Conservation (phyloP, 2,888 invertebrate species). For the Cerastis rubricosa region DNA sequence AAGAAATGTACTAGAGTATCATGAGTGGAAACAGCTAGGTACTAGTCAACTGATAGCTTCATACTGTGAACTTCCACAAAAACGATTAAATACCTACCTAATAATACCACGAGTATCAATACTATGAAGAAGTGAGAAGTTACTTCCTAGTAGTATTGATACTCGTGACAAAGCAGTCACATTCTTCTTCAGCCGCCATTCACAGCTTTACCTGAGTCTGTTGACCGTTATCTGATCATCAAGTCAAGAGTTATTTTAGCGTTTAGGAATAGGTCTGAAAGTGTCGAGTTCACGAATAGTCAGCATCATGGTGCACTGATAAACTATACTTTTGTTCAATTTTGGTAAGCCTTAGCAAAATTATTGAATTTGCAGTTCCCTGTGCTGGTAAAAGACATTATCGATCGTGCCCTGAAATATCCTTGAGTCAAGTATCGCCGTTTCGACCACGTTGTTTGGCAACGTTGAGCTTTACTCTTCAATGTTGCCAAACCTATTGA, state of each 20-base stretch:
- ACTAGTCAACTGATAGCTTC: not conserved
- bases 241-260: not conserved
- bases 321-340: not conserved
- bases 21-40: not conserved
- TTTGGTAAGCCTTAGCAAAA: not conserved
- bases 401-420: not conserved
- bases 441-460: conserved; percentile 13
- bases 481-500: conserved; percentile 5
- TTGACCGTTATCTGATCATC: not conserved
- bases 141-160: not conserved
- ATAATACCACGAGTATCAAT: no score
- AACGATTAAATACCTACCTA: not conserved
- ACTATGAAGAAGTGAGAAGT: no score
- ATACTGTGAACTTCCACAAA: not conserved
- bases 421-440: not conserved
- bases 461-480: not conserved
- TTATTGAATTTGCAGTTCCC: not conserved
- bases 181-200: not conserved
- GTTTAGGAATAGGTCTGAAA: not conserved
- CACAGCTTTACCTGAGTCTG: not conserved
- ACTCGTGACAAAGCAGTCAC: not conserved
- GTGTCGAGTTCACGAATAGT: not conserved
- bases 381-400: no score
- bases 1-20: not conserved
- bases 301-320: not conserved